phyloP scores from a whole-genome alignment of 2,888 invertebrate genomes.

The Agonum fuliginosum region DNA sequence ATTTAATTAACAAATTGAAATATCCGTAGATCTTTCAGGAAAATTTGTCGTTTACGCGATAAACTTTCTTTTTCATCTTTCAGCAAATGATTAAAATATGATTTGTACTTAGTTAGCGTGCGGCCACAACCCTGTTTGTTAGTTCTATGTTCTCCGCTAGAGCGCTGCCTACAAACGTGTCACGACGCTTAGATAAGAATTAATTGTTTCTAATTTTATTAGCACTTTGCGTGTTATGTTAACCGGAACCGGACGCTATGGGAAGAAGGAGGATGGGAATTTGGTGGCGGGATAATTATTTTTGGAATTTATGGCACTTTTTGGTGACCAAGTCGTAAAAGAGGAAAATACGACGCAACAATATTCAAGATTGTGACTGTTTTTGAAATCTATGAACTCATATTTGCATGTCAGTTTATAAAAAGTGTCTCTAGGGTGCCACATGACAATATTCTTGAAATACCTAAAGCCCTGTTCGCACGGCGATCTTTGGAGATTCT shows the following conservation, averaged over 20 bases:
- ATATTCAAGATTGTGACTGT: too few species aligned
- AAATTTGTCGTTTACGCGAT: not conserved
- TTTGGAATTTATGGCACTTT: slow-evolving; percentile 25
- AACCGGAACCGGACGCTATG: slow-evolving; percentile 29
- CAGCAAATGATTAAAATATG: slow-evolving; percentile 30
- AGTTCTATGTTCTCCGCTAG: too few species aligned
- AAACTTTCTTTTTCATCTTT: not conserved
- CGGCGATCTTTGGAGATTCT: too few species aligned
- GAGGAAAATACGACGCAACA: too few species aligned
- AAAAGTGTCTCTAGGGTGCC: too few species aligned
- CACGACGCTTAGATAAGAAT: slow-evolving; percentile 55
- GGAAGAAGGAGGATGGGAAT: not conserved
- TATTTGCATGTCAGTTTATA: too few species aligned
- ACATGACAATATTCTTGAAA: too few species aligned
- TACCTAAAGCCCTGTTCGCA: too few species aligned
- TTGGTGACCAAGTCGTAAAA: not conserved
- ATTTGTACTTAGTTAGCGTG: slow-evolving; percentile 14
- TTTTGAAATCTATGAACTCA: too few species aligned
- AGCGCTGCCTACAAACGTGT: slow-evolving; percentile 33
- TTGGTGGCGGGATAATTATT: slow-evolving; percentile 12
- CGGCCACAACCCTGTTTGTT: not conserved
- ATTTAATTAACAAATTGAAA: too few species aligned
- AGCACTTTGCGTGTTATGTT: slow-evolving; percentile 54
- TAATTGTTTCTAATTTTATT: slow-evolving; percentile 59
- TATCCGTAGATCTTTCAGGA: too few species aligned